Evolutionary conservation across 2,113 vertebrate genomes (phyloP).

Genomic region (Saguinus midas): DNA sequence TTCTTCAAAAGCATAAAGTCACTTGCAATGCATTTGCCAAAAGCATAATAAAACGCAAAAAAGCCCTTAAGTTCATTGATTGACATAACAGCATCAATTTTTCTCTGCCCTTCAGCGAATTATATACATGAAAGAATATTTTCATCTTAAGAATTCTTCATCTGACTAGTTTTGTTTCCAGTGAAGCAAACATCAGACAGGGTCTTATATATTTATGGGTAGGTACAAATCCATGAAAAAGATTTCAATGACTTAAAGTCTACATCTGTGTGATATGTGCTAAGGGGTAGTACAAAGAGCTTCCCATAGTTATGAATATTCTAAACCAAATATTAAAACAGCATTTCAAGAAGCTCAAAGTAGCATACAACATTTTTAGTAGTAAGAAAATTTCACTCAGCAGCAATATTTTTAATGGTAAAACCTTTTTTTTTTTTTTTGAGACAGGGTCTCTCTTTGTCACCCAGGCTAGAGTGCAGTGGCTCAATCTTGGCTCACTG

Average conservation of each 20-base stretch:
- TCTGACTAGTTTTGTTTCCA: slow-evolving; percentile 12
- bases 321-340: slow-evolving; percentile 17
- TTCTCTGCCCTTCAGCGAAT: background rate
- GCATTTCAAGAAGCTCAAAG: slow-evolving; percentile 1
- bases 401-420: background rate
- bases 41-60: background rate
- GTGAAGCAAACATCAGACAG: slow-evolving; percentile 46
- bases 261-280: background rate
- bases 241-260: background rate
- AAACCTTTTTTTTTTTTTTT: background rate
- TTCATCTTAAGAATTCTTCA: slow-evolving; percentile 44
- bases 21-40: background rate
- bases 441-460: background rate
- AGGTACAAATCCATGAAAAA: background rate
- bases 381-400: background rate
- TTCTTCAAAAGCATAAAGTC: slow-evolving; percentile 43
- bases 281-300: background rate
- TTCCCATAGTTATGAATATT: background rate
- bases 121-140: slow-evolving; percentile 32
- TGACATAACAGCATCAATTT: background rate
- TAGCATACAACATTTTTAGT: background rate
- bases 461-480: background rate
- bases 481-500: background rate
- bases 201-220: slow-evolving; percentile 1
- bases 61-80: background rate